Evolutionary conservation across 2,888 invertebrate species (phyloP).

Genomic region (Sisyra terminalis): DNA sequence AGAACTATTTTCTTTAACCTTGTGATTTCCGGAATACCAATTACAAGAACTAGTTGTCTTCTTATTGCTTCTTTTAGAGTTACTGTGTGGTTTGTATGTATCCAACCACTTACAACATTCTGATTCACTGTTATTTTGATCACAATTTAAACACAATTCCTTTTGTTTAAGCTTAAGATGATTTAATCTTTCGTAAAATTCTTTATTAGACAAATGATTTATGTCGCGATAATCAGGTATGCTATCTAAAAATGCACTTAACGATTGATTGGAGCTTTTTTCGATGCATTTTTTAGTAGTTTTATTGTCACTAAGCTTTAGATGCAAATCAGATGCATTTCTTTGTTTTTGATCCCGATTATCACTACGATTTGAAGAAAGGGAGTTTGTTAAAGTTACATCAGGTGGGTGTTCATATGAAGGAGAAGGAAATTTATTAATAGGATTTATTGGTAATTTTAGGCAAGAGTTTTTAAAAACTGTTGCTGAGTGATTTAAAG

Average conservation of each 20-base stretch:
- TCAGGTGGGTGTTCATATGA: slow-evolving; percentile 42
- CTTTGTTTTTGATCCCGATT: slow-evolving; percentile 17
- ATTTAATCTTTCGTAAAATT: slow-evolving; percentile 57
- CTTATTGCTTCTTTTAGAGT: background rate
- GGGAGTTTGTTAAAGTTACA: slow-evolving; percentile 10
- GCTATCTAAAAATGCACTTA: slow-evolving; percentile 57
- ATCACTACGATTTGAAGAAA: background rate
- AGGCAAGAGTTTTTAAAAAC: slow-evolving; percentile 55
- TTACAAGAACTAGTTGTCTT: background rate
- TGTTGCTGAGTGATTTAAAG: slow-evolving; percentile 36
- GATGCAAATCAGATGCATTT: background rate
- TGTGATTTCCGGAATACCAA: slow-evolving; percentile 2
- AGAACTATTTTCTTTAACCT: slow-evolving; percentile 9
- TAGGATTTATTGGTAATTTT: slow-evolving; percentile 54
- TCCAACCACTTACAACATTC: background rate
- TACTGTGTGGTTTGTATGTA: background rate
- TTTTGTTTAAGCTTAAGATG: slow-evolving; percentile 46
- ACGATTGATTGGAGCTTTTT: slow-evolving; percentile 35
- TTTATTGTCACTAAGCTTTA: slow-evolving; percentile 19
- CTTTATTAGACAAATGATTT: slow-evolving; percentile 54
- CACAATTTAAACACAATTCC: slow-evolving; percentile 7
- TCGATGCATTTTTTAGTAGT: slow-evolving; percentile 21
- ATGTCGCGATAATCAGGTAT: slow-evolving; percentile 68
- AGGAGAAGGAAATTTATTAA: slow-evolving; percentile 52
- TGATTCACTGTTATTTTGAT: background rate